phyloP scores from a whole-genome alignment of 2,113 vertebrate species.

The Pelodiscus sinensis region DNA sequence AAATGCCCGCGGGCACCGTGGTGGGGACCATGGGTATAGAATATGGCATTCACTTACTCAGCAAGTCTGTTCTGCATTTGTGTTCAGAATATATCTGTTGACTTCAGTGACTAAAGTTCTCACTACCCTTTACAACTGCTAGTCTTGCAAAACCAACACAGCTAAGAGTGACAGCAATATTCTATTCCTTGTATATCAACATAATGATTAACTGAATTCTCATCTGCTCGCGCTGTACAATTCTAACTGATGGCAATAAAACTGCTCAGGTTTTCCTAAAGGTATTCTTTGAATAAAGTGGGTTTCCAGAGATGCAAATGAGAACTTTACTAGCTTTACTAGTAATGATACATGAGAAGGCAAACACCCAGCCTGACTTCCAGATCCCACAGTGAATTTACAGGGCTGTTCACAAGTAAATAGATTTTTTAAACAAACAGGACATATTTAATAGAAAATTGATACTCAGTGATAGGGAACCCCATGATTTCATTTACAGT shows the following conservation, averaged over 20 bases:
- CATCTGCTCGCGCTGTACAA: background rate
- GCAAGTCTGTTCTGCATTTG: background rate
- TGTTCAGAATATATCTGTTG: background rate
- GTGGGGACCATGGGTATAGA: no score
- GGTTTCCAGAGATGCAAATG: background rate
- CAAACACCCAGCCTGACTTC: background rate
- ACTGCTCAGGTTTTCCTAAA: background rate
- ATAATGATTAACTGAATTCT: background rate
- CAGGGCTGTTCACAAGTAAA: background rate
- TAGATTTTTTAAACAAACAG: background rate
- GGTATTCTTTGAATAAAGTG: background rate
- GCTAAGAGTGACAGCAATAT: background rate
- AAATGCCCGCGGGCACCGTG: no score
- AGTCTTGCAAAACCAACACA: background rate
- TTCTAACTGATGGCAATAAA: background rate
- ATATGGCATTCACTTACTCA: background rate
- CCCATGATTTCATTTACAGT: background rate
- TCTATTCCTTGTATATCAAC: background rate
- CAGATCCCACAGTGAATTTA: background rate
- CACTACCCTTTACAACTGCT: background rate
- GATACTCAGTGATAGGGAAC: background rate
- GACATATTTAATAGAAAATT: background rate
- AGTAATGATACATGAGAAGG: background rate
- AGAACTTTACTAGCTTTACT: background rate
- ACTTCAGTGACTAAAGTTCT: background rate